Base-by-base conservation (phyloP, 2,113 vertebrate genomes). In the Neotragus pygmaeus region DNA sequence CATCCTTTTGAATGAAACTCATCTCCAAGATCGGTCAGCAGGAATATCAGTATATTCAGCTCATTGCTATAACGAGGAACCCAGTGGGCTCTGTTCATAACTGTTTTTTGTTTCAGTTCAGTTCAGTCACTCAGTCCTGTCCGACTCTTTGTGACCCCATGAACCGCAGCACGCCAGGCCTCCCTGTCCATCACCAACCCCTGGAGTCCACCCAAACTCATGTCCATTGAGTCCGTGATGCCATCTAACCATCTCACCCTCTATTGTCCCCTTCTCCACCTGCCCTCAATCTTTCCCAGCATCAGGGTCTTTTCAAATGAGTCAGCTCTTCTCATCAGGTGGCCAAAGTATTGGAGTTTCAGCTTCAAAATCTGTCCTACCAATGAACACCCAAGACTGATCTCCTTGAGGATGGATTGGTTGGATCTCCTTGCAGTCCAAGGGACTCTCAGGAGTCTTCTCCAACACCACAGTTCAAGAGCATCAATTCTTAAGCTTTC, bases 41-140 rank as follows among this genome's bases (percentile, higher is more conserved):
- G 77, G 58, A 88, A 97, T 89, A 91, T 88, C 83, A 91, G n/a
- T 70, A 47, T 16, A 91, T 95, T 83, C 83, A 97, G 86, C 21
- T 90, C 36, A 43, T 30, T 53, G 12, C 70, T 82, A 57, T 49
- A 78, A 88, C 23, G 64, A 88, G 23, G 23, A 91, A 82, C 60
- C 28, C 55, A 94, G 3, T 58, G 25, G 39, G 60, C 23, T 60
- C 39, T n/a, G 27, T 88, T 80, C 25, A 45, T 60, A 93, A 53
- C 87, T 39, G 36, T 39, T 70, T 70, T 36, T 70, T 23, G 66
- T 39, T 70, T 70, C 17, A 66, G 64, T 66, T 66, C 64, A 66
- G 33, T 66, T 36, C 8, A 66, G 33, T 36, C 4, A 0, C 17
- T 66, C 33, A 66, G 64, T 66, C 4, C 0, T 11, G 33, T 66